Percentiles rank a stretch among this genome's conserved stretches.
Evolutionary conservation across 2,888 invertebrate species (phyloP).

Genomic region (Ellobium chinense): DNA sequence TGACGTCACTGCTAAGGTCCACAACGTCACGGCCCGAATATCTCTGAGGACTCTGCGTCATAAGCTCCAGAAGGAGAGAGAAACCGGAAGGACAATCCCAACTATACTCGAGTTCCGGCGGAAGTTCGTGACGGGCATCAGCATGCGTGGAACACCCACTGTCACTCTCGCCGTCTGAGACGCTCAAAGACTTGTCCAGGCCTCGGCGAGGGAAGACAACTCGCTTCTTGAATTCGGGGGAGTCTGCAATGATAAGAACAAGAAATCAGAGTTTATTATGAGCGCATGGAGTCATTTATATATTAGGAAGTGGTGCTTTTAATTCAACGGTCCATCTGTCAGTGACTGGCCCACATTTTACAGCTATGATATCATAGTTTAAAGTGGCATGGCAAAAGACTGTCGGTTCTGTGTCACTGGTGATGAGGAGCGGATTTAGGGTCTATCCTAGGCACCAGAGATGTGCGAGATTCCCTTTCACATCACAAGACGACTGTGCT

Average conservation of each 20-base stretch:
- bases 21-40: slow-evolving; percentile 40
- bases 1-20: slow-evolving; percentile 39
- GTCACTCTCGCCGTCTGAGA: slow-evolving; percentile 52
- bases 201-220: not conserved
- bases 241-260: slow-evolving; percentile 14
- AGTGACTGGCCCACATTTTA: too few relatives aligned
- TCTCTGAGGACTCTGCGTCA: slow-evolving; percentile 49
- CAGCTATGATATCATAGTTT: too few relatives aligned
- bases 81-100: slow-evolving; percentile 49
- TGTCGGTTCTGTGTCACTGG: too few relatives aligned
- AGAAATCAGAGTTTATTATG: too few relatives aligned
- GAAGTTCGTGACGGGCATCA: slow-evolving; percentile 45
- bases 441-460: too few relatives aligned
- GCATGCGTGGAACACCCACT: slow-evolving; percentile 49
- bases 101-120: slow-evolving; percentile 51
- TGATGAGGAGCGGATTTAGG: too few relatives aligned
- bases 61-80: slow-evolving; percentile 48
- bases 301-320: too few relatives aligned
- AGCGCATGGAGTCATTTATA: too few relatives aligned
- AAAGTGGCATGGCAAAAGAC: too few relatives aligned
- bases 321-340: too few relatives aligned
- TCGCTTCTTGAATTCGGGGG: slow-evolving; percentile 17
- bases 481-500: too few relatives aligned
- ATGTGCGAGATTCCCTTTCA: too few relatives aligned
- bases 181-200: slow-evolving; percentile 22